These are phyloP conservation scores for Pogoniulus pusillus DNA, from an alignment of 2,797 vertebrate species.

Conservation along the genomic window DNA sequence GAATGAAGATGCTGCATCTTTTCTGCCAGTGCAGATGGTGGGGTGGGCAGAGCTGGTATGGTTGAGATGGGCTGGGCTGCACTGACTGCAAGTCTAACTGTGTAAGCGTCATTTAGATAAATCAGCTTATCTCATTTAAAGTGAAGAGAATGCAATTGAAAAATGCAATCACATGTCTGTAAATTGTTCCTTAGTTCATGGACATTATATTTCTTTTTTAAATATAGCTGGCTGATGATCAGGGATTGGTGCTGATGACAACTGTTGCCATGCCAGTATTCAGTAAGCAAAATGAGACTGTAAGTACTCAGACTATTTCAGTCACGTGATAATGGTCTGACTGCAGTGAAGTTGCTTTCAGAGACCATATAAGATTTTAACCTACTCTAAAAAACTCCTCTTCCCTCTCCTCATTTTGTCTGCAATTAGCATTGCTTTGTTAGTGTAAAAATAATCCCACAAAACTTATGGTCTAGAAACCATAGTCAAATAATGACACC, in stretches of 20 bases:
- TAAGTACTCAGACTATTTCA: slow-evolving; percentile 78
- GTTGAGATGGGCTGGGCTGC: not conserved
- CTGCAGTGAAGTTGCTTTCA: not conserved
- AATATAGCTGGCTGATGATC: slow-evolving; percentile 86
- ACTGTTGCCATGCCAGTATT: slow-evolving; percentile 99
- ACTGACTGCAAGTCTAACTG: not conserved
- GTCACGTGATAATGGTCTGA: not conserved
- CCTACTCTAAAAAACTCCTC: not conserved
- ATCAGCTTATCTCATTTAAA: not conserved
- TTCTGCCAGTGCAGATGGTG: not conserved
- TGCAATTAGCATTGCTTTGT: not conserved
- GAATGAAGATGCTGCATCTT: not conserved
- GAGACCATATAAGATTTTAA: not conserved
- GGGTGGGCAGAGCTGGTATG: not conserved
- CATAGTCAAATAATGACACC: not conserved
- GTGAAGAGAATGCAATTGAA: not conserved
- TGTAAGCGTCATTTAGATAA: not conserved
- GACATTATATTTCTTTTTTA: slow-evolving; percentile 50
- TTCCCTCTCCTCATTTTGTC: not conserved
- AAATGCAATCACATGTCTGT: not conserved
- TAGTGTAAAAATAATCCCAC: not conserved
- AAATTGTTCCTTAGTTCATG: slow-evolving; percentile 18
- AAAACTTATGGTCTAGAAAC: not conserved
- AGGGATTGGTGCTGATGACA: slow-evolving; percentile 89
- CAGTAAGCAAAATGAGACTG: slow-evolving; percentile 98